Percentiles rank a stretch among this genome's conserved stretches.
These are phyloP conservation scores for Halcyon malimbica DNA, from an alignment of 2,113 vertebrate species.

Conservation along the genomic window DNA sequence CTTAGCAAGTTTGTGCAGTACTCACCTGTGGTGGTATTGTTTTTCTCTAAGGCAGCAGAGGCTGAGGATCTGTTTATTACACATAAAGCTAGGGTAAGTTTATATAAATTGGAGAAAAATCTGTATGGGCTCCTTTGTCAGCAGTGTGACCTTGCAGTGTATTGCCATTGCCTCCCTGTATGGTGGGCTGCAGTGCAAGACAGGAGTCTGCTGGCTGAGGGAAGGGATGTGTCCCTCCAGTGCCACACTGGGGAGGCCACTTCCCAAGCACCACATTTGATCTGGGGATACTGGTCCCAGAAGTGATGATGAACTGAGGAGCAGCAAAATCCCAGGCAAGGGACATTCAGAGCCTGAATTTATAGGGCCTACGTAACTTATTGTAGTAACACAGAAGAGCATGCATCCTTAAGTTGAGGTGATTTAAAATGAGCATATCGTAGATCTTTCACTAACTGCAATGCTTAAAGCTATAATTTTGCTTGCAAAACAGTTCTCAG, in stretches of 20 bases:
- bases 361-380: not conserved
- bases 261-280: not conserved
- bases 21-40: not conserved
- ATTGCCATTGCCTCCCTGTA: not conserved
- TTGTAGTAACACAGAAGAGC: not conserved
- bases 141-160: not conserved
- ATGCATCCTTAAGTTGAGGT: not conserved
- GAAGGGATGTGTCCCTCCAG: not conserved
- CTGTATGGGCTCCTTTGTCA: not conserved
- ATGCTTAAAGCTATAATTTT: not conserved
- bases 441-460: not conserved
- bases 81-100: not conserved
- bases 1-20: rapidly evolving
- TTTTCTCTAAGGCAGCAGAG: not conserved
- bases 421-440: not conserved
- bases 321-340: not conserved
- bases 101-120: not conserved
- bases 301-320: rapidly evolving
- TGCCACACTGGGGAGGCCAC: not conserved
- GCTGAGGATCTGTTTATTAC: not conserved
- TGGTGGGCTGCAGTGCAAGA: too few relatives aligned
- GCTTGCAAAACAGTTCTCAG: not conserved
- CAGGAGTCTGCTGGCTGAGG: not conserved
- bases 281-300: not conserved
- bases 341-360: not conserved